Evolutionary conservation across 2,113 vertebrate species (phyloP).

Genomic region (Etheostoma cragini): DNA sequence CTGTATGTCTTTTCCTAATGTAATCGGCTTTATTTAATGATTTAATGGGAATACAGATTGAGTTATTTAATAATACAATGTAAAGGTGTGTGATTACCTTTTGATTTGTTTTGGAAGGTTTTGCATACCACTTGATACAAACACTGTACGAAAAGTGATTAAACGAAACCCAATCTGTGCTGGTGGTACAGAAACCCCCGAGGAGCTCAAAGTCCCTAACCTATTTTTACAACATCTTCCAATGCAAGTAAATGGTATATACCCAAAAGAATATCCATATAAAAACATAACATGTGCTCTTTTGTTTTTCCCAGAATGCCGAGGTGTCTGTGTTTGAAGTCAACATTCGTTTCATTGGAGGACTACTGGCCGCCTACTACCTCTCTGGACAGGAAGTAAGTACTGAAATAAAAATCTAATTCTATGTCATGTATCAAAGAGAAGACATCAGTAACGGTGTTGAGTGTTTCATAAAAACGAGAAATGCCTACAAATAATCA

Average conservation of each 20-base stretch:
- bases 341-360: slow-evolving; percentile 97
- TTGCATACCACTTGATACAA: neutral
- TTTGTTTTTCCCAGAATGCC: slow-evolving; percentile 87
- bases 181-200: neutral
- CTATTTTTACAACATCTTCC: no score
- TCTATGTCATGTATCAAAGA: no score
- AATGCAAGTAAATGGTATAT: neutral
- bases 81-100: neutral
- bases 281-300: neutral
- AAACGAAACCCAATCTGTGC: neutral
- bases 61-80: neutral
- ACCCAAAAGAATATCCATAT: neutral
- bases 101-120: neutral
- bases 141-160: neutral
- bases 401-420: neutral
- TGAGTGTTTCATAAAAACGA: no score
- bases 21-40: neutral
- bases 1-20: neutral
- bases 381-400: slow-evolving; percentile 97
- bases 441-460: no score
- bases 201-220: neutral
- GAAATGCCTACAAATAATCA: no score
- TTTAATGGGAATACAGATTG: neutral
- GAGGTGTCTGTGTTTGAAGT: slow-evolving; percentile 99
- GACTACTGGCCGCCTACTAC: slow-evolving; percentile 94